phyloP scores from a whole-genome alignment of 2,888 invertebrate species.

The Meta bourneti region DNA sequence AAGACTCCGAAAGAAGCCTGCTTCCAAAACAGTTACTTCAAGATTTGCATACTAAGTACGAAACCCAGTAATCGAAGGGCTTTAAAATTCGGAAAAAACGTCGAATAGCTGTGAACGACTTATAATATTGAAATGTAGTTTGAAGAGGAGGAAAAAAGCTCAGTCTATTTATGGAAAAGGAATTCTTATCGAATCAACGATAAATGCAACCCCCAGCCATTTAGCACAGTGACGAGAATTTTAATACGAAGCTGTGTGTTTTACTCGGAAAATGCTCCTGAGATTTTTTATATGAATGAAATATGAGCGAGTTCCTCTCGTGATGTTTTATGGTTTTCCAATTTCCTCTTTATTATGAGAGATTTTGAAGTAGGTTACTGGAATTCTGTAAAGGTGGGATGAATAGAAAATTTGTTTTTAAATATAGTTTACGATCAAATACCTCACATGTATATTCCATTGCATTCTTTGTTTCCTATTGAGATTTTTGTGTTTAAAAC shows the following conservation, averaged over 20 bases:
- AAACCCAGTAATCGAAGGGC: conserved; percentile 24
- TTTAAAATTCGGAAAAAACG: conserved; percentile 7
- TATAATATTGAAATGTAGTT: conserved; percentile 48
- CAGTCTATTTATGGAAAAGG: conserved; percentile 34
- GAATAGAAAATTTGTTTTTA: not conserved
- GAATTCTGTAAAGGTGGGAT: not conserved
- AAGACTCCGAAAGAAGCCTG: conserved; percentile 2
- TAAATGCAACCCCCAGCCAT: conserved; percentile 15
- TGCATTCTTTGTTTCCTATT: no score
- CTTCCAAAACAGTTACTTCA: not conserved
- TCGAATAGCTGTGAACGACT: conserved; percentile 47
- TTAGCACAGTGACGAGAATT: conserved; percentile 18
- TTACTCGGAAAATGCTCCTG: conserved; percentile 5
- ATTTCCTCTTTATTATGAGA: not conserved
- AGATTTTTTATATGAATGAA: not conserved
- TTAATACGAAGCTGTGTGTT: conserved; percentile 36
- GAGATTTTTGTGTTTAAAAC: no score
- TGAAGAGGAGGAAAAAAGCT: not conserved
- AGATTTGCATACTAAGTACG: conserved; percentile 51
- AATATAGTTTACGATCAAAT: not conserved
- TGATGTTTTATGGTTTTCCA: conserved; percentile 14
- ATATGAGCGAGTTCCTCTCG: not conserved
- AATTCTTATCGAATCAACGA: conserved; percentile 39
- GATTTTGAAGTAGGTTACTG: not conserved
- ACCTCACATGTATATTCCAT: no score